These are phyloP conservation scores for Furcifer pardalis DNA, from an alignment of 2,797 vertebrate species.

Conservation along the genomic window DNA sequence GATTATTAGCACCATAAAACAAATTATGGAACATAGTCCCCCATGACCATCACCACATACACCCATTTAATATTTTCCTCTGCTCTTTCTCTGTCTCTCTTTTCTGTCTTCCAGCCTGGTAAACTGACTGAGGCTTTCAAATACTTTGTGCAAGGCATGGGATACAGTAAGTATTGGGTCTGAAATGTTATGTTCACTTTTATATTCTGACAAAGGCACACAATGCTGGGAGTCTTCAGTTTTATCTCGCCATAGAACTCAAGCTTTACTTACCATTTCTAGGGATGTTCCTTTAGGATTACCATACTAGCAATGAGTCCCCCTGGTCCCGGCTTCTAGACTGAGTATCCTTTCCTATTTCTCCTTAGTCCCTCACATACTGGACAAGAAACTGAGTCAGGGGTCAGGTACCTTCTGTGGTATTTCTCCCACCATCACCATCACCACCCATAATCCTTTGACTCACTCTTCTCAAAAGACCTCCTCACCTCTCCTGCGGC, in stretches of 20 bases:
- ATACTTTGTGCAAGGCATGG: constrained; percentile 94
- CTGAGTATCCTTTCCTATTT: constrained; percentile 48
- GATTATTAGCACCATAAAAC: too few relatives aligned
- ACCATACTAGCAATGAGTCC: neutral
- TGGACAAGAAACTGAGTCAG: constrained; percentile 62
- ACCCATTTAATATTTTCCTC: neutral
- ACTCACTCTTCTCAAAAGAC: neutral
- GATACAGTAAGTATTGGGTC: constrained; percentile 88
- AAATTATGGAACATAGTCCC: neutral
- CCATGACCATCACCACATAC: too few relatives aligned
- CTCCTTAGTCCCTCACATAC: constrained; percentile 57
- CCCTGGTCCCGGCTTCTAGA: too few relatives aligned
- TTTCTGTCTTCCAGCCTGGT: constrained; percentile 79
- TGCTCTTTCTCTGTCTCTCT: neutral
- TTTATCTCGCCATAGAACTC: neutral
- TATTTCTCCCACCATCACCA: constrained; percentile 5
- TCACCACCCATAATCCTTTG: constrained; percentile 8
- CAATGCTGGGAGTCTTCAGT: neutral
- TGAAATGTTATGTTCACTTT: neutral
- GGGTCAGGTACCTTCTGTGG: constrained; percentile 62
- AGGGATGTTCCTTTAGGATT: neutral
- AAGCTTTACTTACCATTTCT: neutral
- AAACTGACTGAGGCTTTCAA: constrained; percentile 93
- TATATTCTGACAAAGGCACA: neutral
- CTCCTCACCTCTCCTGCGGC: neutral